These are phyloP conservation scores for Callimorpha dominula DNA, from an alignment of 2,888 invertebrate species.

Conservation along the genomic window DNA sequence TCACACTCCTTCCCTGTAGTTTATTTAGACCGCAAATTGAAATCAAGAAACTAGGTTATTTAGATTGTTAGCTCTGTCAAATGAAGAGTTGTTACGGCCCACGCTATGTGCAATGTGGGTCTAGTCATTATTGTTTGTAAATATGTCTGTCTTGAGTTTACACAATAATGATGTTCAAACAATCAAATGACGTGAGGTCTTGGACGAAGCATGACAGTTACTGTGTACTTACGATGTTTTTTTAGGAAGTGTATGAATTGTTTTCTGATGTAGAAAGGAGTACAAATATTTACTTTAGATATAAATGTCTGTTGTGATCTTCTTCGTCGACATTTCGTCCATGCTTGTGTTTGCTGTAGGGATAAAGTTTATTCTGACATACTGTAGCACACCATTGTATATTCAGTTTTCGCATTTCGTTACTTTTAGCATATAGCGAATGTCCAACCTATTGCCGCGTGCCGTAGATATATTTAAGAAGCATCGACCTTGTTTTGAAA, in stretches of 20 bases:
- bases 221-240: slow-evolving; percentile 1
- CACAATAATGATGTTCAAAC: slow-evolving; percentile 24
- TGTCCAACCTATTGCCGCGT: background rate
- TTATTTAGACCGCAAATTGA: slow-evolving; percentile 41
- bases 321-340: background rate
- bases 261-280: background rate
- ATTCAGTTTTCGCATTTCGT: slow-evolving; percentile 4
- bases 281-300: background rate
- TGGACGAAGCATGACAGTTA: slow-evolving; percentile 15
- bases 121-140: slow-evolving; percentile 28
- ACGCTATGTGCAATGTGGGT: slow-evolving; percentile 5
- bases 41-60: slow-evolving; percentile 23
- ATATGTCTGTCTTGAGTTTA: slow-evolving; percentile 22
- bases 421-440: background rate
- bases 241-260: slow-evolving; percentile 16
- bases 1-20: slow-evolving; percentile 55
- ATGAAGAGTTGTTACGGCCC: background rate
- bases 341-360: background rate
- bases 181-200: slow-evolving; percentile 7
- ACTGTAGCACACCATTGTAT: background rate
- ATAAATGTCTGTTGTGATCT: background rate
- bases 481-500: slow-evolving; percentile 4
- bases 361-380: background rate
- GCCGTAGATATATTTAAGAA: background rate
- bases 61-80: slow-evolving; percentile 9